phyloP scores from a whole-genome alignment of 2,888 invertebrate species.

The Melanchra persicariae region DNA sequence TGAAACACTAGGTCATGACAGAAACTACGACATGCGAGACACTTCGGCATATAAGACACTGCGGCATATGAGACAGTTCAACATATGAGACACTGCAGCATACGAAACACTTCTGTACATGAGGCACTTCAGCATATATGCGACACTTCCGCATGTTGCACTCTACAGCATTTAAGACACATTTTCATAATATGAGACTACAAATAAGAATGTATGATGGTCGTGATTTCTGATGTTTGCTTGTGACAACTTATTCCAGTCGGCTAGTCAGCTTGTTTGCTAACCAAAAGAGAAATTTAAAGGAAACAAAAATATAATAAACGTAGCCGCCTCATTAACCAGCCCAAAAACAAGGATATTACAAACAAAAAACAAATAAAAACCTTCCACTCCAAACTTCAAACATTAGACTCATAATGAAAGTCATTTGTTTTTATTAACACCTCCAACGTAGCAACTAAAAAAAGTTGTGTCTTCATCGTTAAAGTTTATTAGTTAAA shows the following conservation, averaged over 20 bases:
- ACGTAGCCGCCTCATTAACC: conserved; percentile 9
- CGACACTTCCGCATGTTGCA: too few relatives aligned
- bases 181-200: too few relatives aligned
- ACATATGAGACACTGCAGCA: too few relatives aligned
- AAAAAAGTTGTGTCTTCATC: conserved; percentile 60
- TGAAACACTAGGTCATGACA: too few relatives aligned
- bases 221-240: too few relatives aligned
- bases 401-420: conserved; percentile 41
- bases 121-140: too few relatives aligned
- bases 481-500: conserved; percentile 69
- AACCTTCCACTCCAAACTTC: conserved; percentile 37
- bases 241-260: neutral
- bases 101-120: too few relatives aligned
- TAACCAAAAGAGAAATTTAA: neutral
- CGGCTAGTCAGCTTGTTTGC: neutral
- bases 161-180: too few relatives aligned
- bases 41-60: too few relatives aligned
- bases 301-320: neutral
- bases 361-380: conserved; percentile 41
- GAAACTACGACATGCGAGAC: too few relatives aligned
- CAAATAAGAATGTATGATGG: too few relatives aligned
- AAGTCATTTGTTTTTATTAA: conserved; percentile 53
- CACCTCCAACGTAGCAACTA: conserved; percentile 26
- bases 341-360: conserved; percentile 19
- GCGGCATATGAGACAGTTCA: too few relatives aligned